Base-by-base conservation (phyloP, 2,888 invertebrate species). In the Leucophenga maculata region DNA sequence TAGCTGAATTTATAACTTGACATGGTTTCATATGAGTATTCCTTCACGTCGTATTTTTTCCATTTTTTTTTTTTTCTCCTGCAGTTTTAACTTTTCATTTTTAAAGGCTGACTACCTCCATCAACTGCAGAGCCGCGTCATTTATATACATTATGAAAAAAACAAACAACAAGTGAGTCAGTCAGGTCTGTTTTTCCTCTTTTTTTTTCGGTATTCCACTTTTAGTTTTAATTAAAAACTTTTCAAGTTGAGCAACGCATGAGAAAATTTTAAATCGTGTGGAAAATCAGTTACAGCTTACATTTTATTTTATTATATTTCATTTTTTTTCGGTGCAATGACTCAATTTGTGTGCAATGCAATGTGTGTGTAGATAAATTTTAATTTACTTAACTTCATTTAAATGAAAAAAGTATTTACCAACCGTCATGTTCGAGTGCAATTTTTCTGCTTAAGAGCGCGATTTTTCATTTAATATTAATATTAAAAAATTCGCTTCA, bases 1-100 rank as follows among this genome's bases (percentile, higher is more conserved):
- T 32, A 59, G 32, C 31, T 59, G 59, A 78, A 73, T 80, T 79
- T 75, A 69, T 74, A 81, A 82, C 75, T 80, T 80, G 84, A 80
- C 80, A 80, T 73, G 77, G 76, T 84, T 80, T 79, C 72, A 77
- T 82, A n/a, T n/a, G n/a, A n/a, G n/a, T n/a, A 77, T 57, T 72
- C 69, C 60, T 69, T n/a, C n/a, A n/a, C n/a, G n/a, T n/a, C n/a
- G n/a, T 66, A 50, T 14, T 82, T 80, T 68, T 72, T 71, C n/a
- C 65, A 66, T 66, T 50, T n/a, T 59, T 75, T 65, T 70, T 64
- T 70, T 14, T 64, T 44, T 62, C 18, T n/a, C 44, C 48, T 52
- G 48, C 26, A 9, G 22, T 65, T 65, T 65, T 65, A 65, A 39
- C 39, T 39, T 39, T 39, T 39, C 39, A 39, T 39, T 39, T 39